These are phyloP conservation scores for Gadopsis marmoratus DNA, from an alignment of 2,797 vertebrate genomes.

Conservation along the genomic window DNA sequence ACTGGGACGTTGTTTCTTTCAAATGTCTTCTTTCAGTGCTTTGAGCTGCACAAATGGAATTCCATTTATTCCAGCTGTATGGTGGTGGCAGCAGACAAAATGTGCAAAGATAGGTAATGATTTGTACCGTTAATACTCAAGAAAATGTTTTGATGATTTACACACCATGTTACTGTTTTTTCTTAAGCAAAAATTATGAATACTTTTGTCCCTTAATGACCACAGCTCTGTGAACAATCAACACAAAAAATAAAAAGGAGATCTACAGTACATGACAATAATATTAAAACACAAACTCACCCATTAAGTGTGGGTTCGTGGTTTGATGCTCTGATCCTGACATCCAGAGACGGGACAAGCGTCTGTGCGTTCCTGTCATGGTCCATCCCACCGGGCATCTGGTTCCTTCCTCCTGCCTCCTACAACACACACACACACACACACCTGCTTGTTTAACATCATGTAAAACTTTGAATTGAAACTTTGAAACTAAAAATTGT, in stretches of 20 bases:
- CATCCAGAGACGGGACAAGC: constrained; percentile 90
- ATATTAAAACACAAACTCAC: constrained; percentile 76
- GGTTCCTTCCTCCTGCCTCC: constrained; percentile 86
- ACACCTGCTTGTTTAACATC: neutral
- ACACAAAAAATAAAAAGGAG: neutral
- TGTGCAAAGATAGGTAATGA: neutral
- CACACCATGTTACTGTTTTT: neutral
- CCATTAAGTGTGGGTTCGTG: constrained; percentile 96
- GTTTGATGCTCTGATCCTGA: constrained; percentile 92
- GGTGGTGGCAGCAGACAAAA: neutral
- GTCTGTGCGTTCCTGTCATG: constrained; percentile 91
- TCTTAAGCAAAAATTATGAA: neutral
- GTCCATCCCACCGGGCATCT: constrained; percentile 90
- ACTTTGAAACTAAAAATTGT: neutral
- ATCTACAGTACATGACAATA: neutral
- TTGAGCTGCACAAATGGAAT: neutral
- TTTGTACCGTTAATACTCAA: neutral
- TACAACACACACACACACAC: constrained; percentile 34
- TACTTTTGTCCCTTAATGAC: neutral
- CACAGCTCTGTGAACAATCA: neutral
- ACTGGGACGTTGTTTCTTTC: neutral
- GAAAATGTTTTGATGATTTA: constrained; percentile 6
- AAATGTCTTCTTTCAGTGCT: neutral
- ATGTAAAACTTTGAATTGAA: neutral
- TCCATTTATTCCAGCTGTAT: neutral